These are phyloP conservation scores for Arothron firmamentum DNA, from an alignment of 2,113 vertebrate species.

Conservation along the genomic window DNA sequence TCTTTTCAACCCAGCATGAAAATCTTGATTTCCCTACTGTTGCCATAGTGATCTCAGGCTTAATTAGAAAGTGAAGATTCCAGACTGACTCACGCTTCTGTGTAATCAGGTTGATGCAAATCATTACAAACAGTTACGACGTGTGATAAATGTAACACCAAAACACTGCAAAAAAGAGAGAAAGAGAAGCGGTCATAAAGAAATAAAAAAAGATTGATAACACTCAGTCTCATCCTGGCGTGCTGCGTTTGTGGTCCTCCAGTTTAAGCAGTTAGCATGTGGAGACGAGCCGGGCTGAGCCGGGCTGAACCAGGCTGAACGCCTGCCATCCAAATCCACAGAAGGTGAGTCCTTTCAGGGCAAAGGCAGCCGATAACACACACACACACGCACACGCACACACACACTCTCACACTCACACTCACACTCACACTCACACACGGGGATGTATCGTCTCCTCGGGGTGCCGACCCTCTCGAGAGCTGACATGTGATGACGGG, in stretches of 20 bases:
- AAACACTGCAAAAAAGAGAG: no score
- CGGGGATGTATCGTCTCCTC: conserved; percentile 5
- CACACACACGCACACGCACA: conserved; percentile 16
- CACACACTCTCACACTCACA: not conserved
- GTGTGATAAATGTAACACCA: no score
- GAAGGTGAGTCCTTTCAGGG: conserved; percentile 28
- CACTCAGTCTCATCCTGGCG: not conserved
- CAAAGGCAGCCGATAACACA: conserved; percentile 47
- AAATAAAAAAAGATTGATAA: no score
- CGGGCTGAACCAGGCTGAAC: conserved; percentile 15
- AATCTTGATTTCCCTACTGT: no score
- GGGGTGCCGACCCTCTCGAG: conserved; percentile 4
- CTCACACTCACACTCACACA: conserved; percentile 13
- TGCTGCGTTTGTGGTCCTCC: not conserved
- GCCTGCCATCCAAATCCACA: not conserved
- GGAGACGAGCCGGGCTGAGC: not conserved
- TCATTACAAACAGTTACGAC: no score
- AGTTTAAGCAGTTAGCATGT: not conserved
- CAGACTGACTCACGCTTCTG: no score
- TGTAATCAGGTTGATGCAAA: no score
- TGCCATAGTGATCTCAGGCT: no score
- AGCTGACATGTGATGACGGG: conserved; percentile 42
- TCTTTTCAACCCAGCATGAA: no score
- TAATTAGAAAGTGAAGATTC: no score
- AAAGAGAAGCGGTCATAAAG: no score